Evolutionary conservation across 1,140 invertebrate genomes (phyloP).

Genomic region (Drosophila malerkotliana): DNA sequence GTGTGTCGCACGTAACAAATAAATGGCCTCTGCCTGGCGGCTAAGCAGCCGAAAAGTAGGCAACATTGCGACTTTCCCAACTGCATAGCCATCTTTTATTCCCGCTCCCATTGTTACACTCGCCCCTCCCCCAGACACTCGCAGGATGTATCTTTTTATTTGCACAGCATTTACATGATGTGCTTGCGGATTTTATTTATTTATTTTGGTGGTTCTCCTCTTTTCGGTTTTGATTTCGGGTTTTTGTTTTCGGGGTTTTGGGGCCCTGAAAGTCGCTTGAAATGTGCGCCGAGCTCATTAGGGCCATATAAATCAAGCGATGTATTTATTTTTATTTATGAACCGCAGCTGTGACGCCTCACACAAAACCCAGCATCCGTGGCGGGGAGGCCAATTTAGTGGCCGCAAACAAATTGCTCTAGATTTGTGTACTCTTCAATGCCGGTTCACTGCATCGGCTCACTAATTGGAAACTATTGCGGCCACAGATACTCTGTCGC

Average conservation of each 20-base stretch:
- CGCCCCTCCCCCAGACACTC: neutral
- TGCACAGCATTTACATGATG: conserved; percentile 54
- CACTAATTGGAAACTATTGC: conserved; percentile 43
- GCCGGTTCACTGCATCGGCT: conserved; percentile 21
- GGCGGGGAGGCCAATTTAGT: conserved; percentile 42
- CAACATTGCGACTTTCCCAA: conserved; percentile 50
- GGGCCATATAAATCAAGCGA: conserved; percentile 70
- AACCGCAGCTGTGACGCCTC: conserved; percentile 69
- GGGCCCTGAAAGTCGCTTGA: conserved; percentile 37
- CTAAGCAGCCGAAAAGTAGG: conserved; percentile 60
- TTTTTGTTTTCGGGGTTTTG: conserved; percentile 31
- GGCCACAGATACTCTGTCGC: conserved; percentile 1
- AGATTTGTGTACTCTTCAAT: conserved; percentile 40
- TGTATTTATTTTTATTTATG: conserved; percentile 76
- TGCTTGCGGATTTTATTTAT: conserved; percentile 50
- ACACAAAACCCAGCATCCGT: conserved; percentile 33
- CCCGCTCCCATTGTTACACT: neutral
- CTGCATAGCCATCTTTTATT: conserved; percentile 28
- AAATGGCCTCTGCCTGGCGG: conserved; percentile 42
- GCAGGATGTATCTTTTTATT: conserved; percentile 49
- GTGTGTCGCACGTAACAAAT: conserved; percentile 49
- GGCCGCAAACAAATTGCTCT: conserved; percentile 54
- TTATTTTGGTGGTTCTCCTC: conserved; percentile 49
- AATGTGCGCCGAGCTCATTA: conserved; percentile 65
- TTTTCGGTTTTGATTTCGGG: conserved; percentile 38